Base-by-base conservation (phyloP, 2,113 vertebrate species). In the Mobula birostris region DNA sequence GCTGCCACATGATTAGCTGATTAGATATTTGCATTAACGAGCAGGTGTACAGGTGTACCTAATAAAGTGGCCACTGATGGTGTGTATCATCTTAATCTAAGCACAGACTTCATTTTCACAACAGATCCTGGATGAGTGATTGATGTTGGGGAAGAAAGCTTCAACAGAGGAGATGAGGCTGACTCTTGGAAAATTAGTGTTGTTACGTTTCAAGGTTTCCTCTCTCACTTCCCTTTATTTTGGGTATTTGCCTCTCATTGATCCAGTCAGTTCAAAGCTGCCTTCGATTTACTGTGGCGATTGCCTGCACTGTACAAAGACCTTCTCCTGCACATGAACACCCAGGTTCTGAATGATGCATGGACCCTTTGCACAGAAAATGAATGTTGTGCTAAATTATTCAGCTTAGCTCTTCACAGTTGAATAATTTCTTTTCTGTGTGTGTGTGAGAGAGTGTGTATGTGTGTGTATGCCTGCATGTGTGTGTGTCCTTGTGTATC, bases 371-470 rank as follows among this genome's bases (percentile, higher is more conserved):
- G 63, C 85, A 66, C 27, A 2, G 83, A 61, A 58, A 87, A 87
- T 87, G 83, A 87, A 87, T 63, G 83, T 87, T 87, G 11, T 27
- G 27, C 83, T 87, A 87, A 90, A 90, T 90, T 90, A 90, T 90
- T 90, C 85, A 90, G 83, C 61, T 32, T 6, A 14, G 61, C 27
- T 63, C 85, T 90, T 2, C 40, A 19, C 56, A 12, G 29, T 61
- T 66, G 85, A 66, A 90, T 90, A 29, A 66, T 66, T n/a, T 66
- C 29, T 63, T n/a, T 90, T 61, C n/a, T 85, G 82, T 63, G 24
- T 87, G 48, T 27, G 82, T 61, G 83, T 58, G 56, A 29, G 48
- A 36, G n/a, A 36, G 78, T 79, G 77, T 82, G 36, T 58, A 8
- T 85, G 21, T 58, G 48, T 83, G 17, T 63, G 8, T 63, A 58